Evolutionary conservation across 2,113 vertebrate genomes (phyloP), one percentile per base, ranked within the genome.

Genomic region (Rhegmatorhina hoffmannsi): DNA sequence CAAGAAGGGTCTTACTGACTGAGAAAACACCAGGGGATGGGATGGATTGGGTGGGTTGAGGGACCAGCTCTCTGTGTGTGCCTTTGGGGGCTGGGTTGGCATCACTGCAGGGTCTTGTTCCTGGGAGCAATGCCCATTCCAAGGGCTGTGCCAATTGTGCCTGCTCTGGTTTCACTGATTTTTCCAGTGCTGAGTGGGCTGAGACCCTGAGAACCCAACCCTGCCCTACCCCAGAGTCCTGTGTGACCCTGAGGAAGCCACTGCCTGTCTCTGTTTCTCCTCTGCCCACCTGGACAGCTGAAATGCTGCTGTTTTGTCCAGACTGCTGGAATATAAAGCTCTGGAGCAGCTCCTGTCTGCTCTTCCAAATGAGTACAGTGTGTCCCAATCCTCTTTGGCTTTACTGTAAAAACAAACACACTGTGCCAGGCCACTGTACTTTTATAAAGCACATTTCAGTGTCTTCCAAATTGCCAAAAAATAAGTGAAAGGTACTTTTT

Each of bases 101-200:
- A 2, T 55, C 60, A 94, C 75, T 88, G 53, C 83, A 84, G 90
- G 50, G 84, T 90, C 91, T 95, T 62, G 76, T 84, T 95, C 70
- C 86, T 95, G 56, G 64, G n/a, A 96, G 94, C 76, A 94, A 95
- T 90, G 89, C 62, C 95, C 90, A 67, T 94, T 97, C 93, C 88
- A 84, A 92, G 96, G 88, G 52, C 90, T 56, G 72, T 86, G 97
- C 97, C 97, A 95, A 85, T 94, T 93, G 95, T 92, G 95, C 63
- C 24, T 84, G 9, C 94, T 97, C 92, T 38, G 62, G 67, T 98
- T 98, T 97, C 97, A 86, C 59, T 94, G 81, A 89, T 95, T 93
- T 94, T 95, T 92, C 95, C 87, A 91, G 34, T 75, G 93, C 92
- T 87, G 23, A 94, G 77, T 92, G 82, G 92, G 70, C 88, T 96